phyloP scores from a whole-genome alignment of 2,888 invertebrate genomes.

The Cerastoderma edule region DNA sequence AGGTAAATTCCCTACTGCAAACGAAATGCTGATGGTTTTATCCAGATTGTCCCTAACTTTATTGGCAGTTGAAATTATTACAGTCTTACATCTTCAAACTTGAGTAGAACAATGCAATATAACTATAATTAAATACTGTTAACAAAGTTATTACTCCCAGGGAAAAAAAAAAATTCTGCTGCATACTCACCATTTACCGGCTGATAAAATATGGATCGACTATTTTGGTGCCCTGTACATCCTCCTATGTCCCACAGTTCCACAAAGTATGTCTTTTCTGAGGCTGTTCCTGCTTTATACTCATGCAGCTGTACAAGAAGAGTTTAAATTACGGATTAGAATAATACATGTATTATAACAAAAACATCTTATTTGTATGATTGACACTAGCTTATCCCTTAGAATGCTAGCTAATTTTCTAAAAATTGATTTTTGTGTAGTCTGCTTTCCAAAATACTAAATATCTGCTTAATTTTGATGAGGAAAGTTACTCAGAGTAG shows the following conservation, averaged over 20 bases:
- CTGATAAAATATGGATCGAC: conserved; percentile 96
- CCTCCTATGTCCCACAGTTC: conserved; percentile 99
- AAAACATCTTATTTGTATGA: too few relatives aligned
- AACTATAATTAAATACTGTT: not conserved
- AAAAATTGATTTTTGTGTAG: too few relatives aligned
- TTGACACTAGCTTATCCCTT: too few relatives aligned
- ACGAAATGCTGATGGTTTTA: too few relatives aligned
- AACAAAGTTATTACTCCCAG: not conserved
- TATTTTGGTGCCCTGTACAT: conserved; percentile 95
- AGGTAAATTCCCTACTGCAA: too few relatives aligned
- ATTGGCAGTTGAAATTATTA: not conserved
- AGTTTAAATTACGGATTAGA: not conserved
- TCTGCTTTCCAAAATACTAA: too few relatives aligned
- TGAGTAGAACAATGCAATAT: not conserved
- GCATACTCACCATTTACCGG: conserved; percentile 91
- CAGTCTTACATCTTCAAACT: not conserved
- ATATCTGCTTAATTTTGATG: too few relatives aligned
- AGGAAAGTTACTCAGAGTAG: too few relatives aligned
- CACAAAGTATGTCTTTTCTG: conserved; percentile 95
- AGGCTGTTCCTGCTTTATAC: conserved; percentile 96
- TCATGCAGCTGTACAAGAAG: conserved; percentile 88
- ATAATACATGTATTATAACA: not conserved
- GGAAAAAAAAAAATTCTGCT: not conserved
- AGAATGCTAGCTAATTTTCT: too few relatives aligned
- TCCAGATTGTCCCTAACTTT: too few relatives aligned